Conservation (phyloP, 2,888 invertebrate genomes). For the Ophion obscuratus region DNA sequence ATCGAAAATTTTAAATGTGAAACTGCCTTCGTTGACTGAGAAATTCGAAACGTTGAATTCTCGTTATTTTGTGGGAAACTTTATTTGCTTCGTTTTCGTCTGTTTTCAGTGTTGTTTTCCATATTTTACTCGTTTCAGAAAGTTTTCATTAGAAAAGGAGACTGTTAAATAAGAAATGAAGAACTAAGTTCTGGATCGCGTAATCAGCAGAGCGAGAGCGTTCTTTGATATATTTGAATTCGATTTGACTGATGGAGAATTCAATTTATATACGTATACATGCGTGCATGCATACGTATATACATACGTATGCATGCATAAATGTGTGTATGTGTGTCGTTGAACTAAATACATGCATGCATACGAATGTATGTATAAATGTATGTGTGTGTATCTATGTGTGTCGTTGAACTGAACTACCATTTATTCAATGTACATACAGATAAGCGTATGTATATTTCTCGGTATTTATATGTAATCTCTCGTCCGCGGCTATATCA, state of each 20-base stretch:
- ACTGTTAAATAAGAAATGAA: background rate
- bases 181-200: background rate
- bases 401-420: background rate
- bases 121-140: background rate
- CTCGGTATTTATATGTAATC: background rate
- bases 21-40: background rate
- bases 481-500: background rate
- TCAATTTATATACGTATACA: background rate
- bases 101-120: no score
- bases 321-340: background rate
- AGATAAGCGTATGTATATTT: constrained; percentile 11
- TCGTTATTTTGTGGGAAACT: background rate
- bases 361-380: background rate
- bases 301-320: background rate
- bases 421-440: constrained; percentile 9
- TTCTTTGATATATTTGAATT: background rate
- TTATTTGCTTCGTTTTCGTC: background rate
- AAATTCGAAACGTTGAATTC: background rate
- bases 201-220: background rate
- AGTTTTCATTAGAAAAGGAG: background rate
- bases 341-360: background rate
- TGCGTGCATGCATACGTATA: background rate
- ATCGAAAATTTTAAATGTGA: background rate
- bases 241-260: background rate
- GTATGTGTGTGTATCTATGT: background rate